Conservation (phyloP, 1,140 invertebrate genomes). For the Lutraria rhynchaena region DNA sequence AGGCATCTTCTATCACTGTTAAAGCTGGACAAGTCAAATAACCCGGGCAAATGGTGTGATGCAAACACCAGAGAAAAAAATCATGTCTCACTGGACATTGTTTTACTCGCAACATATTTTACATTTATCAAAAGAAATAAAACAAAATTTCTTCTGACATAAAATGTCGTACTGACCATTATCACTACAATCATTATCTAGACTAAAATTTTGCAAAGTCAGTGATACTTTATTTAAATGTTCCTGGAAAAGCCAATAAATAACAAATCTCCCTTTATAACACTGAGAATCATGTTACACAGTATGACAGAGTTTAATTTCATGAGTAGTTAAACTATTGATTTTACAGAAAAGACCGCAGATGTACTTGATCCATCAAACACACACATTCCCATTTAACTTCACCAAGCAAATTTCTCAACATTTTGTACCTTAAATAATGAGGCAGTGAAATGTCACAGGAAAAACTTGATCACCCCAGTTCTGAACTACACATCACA, state of each 20-base stretch:
- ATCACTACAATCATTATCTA: too few relatives aligned
- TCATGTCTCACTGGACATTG: too few relatives aligned
- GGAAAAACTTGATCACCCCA: not conserved
- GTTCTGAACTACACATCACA: not conserved
- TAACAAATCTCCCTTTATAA: slow-evolving; percentile 20
- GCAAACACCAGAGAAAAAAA: too few relatives aligned
- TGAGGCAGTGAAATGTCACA: not conserved
- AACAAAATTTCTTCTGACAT: too few relatives aligned
- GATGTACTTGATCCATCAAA: not conserved
- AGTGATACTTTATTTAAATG: not conserved
- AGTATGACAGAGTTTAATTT: slow-evolving; percentile 33
- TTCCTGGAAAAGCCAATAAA: slow-evolving; percentile 3
- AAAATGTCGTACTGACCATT: too few relatives aligned
- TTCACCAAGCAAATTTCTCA: not conserved
- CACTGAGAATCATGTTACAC: slow-evolving; percentile 10
- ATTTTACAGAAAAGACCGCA: not conserved
- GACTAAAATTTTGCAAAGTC: too few relatives aligned
- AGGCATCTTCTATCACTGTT: too few relatives aligned
- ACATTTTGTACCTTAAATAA: not conserved
- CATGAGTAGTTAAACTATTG: slow-evolving; percentile 29
- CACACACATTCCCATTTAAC: not conserved
- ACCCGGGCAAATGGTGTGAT: too few relatives aligned
- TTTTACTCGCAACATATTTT: too few relatives aligned
- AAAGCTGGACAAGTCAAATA: too few relatives aligned
- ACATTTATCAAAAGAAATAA: too few relatives aligned